A percentile compares a stretch with the other conserved stretches of the same genome.
Evolutionary conservation across 2,797 vertebrate species (phyloP).

Genomic region (Phataginus tetradactyla): DNA sequence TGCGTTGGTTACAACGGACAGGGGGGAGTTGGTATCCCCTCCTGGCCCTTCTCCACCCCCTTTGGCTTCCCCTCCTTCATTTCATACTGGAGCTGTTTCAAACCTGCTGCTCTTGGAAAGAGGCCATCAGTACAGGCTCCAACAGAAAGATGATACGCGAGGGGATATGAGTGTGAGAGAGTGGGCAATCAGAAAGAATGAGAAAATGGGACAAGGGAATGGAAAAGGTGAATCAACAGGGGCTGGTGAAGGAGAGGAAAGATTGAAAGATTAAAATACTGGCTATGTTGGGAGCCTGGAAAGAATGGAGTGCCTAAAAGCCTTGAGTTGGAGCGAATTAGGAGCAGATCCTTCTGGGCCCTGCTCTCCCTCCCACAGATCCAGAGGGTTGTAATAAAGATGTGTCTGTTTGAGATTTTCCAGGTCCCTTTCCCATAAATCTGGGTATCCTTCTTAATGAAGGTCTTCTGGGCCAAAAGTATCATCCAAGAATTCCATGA

Average conservation of each 20-base stretch:
- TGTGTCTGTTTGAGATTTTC: slow-evolving; percentile 65
- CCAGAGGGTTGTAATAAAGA: slow-evolving; percentile 45
- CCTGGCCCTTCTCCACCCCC: slow-evolving; percentile 35
- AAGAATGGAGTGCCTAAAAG: not conserved
- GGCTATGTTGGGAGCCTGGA: not conserved
- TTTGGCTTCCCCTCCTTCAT: slow-evolving; percentile 48
- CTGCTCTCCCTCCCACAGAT: slow-evolving; percentile 58
- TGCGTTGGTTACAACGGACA: not conserved
- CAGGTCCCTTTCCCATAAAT: slow-evolving; percentile 63
- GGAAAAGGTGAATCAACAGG: slow-evolving; percentile 78
- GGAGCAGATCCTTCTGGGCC: slow-evolving; percentile 34
- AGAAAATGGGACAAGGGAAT: slow-evolving; percentile 71
- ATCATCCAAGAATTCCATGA: slow-evolving; percentile 46
- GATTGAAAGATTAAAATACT: slow-evolving; percentile 79
- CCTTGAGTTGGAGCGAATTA: slow-evolving; percentile 39
- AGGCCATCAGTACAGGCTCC: slow-evolving; percentile 77
- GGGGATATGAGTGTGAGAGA: slow-evolving; percentile 69
- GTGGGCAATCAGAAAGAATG: slow-evolving; percentile 61
- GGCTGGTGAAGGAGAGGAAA: slow-evolving; percentile 72
- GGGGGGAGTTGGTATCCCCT: slow-evolving; percentile 51
- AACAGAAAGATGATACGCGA: slow-evolving; percentile 75
- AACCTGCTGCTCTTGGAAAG: slow-evolving; percentile 82
- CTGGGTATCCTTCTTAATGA: slow-evolving; percentile 54
- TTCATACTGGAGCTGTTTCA: slow-evolving; percentile 78
- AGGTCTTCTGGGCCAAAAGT: slow-evolving; percentile 38